phyloP scores from a whole-genome alignment of 2,888 invertebrate genomes.

The Arrhopalites spinosus region DNA sequence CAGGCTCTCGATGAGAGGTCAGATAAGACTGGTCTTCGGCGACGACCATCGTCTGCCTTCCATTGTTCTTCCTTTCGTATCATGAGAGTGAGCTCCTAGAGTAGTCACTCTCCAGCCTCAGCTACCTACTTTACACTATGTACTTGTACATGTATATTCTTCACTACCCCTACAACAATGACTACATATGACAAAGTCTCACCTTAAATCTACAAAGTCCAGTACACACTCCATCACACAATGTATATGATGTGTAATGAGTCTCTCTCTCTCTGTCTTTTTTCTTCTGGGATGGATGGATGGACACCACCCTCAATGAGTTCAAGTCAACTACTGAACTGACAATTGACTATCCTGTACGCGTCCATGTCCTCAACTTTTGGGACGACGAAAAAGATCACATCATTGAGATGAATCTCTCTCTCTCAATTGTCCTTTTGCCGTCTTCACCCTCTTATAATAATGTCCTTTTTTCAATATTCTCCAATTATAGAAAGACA shows the following conservation, averaged over 20 bases:
- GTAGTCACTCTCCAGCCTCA: background rate
- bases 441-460: no score
- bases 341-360: background rate
- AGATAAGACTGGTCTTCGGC: slow-evolving; percentile 55
- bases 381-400: background rate
- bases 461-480: no score
- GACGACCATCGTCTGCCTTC: slow-evolving; percentile 50
- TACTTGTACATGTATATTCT: background rate
- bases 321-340: background rate
- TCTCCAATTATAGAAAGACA: no score
- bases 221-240: no score
- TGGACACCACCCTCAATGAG: background rate
- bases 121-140: slow-evolving; percentile 5
- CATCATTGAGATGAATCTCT: slow-evolving; percentile 1
- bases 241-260: no score
- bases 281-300: background rate
- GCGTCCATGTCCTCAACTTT: background rate
- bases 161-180: background rate
- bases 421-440: background rate
- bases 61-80: slow-evolving; percentile 38
- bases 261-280: background rate
- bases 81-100: slow-evolving; percentile 13
- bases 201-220: background rate
- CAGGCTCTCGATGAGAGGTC: slow-evolving; percentile 49
- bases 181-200: slow-evolving; percentile 1